Evolutionary conservation across 2,797 vertebrate species (phyloP).

Genomic region (Sebastes iracundus): DNA sequence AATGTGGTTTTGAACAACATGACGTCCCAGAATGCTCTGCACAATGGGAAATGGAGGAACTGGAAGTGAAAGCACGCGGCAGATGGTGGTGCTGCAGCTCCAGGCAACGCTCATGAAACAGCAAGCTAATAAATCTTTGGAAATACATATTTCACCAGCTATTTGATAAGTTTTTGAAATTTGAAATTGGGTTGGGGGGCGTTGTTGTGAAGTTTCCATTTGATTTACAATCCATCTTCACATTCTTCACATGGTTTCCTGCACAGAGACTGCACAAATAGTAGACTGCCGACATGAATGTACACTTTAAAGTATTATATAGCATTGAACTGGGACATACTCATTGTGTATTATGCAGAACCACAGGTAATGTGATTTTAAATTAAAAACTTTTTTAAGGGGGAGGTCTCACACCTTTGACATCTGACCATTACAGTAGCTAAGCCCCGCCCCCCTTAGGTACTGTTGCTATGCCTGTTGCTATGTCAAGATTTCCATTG

Average conservation of each 20-base stretch:
- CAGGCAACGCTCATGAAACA: constrained; percentile 2
- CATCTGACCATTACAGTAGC: background rate
- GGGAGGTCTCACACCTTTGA: background rate
- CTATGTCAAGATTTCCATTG: background rate
- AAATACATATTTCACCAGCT: constrained; percentile 3
- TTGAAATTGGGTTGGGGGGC: background rate
- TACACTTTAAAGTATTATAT: background rate
- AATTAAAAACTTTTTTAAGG: too few relatives aligned
- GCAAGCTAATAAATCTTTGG: constrained; percentile 6
- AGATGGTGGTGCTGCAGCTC: constrained; percentile 22
- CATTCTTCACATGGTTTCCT: background rate
- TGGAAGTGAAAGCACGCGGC: background rate
- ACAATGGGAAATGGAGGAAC: background rate
- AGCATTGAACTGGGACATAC: too few relatives aligned
- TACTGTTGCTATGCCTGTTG: too few relatives aligned
- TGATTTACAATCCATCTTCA: background rate
- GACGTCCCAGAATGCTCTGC: background rate
- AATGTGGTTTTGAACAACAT: background rate
- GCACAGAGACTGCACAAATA: background rate
- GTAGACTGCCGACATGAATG: background rate
- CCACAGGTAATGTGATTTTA: background rate
- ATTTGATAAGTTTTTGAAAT: constrained; percentile 10
- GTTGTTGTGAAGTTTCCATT: background rate
- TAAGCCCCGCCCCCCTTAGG: too few relatives aligned
- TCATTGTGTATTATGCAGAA: background rate